Base-by-base conservation (phyloP, 2,888 invertebrate genomes). In the Crematogaster levior region DNA sequence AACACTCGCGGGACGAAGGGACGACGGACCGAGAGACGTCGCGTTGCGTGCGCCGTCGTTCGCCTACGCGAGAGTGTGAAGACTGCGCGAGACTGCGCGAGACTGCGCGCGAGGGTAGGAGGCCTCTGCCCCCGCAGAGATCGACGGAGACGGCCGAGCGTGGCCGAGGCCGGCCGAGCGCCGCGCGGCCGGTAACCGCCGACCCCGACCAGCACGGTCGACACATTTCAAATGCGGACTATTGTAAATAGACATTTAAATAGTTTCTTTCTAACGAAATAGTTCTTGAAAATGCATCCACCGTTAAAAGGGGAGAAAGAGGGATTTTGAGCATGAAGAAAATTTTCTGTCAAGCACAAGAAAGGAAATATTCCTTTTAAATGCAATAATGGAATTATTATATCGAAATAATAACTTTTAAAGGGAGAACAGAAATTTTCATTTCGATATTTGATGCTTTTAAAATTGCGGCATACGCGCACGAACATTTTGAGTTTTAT, bases 51-150 rank as follows among this genome's bases (percentile, higher is more conserved):
- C 86, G 82, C 89, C 83, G 75, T 84, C 88, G 89, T 88, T 89
- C 89, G 82, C 88, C 84, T 88, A 88, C 89, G 88, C 89, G 89
- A 88, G 86, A 90, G 88, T 89, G 87, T 89, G 89, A 88, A 88
- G 84, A 88, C 89, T 89, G 89, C 84, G 85, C 74, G 89, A 79
- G 77, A 75, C 85, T 82, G 34, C 34, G 34, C 34, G 34, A 34
- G n/a, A n/a, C n/a, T n/a, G 75, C 82, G 86, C 85, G 81, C 83
- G 83, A 88, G 86, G 81, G 88, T 88, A 88, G 88, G 91, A 91
- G 91, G 92, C 91, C 92, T 92, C 91, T 93, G 92, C 94, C 94
- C 94, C 94, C 94, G 94, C 94, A 94, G 93, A 93, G 94, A 93
- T 94, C 93, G 90, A 88, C 94, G 94, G 92, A 92, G 86, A 91